phyloP scores from a whole-genome alignment of 1,140 invertebrate species.

The Brachionus sp. region DNA sequence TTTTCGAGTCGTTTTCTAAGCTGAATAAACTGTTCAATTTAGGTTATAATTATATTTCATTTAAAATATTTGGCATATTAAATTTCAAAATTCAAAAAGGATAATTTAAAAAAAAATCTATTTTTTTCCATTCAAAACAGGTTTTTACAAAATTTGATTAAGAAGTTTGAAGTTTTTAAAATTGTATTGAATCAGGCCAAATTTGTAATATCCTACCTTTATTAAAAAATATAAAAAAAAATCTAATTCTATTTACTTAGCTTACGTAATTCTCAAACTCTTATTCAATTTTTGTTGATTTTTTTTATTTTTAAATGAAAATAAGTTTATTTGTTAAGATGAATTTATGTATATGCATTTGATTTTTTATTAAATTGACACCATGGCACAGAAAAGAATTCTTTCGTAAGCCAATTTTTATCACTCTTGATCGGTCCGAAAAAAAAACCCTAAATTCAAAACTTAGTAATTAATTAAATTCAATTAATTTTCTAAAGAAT shows the following conservation, averaged over 20 bases:
- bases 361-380: not conserved
- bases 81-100: not conserved
- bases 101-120: not conserved
- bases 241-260: not conserved
- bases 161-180: not conserved
- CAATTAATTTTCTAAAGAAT: not conserved
- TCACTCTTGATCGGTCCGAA: not conserved
- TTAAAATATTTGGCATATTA: not conserved
- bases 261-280: not conserved
- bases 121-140: not conserved
- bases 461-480: not conserved
- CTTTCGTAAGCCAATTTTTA: not conserved
- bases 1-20: not conserved
- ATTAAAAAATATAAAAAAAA: not conserved
- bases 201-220: not conserved
- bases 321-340: not conserved
- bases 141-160: not conserved
- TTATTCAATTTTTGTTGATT: slow-evolving; percentile 5
- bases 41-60: not conserved
- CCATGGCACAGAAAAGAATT: not conserved
- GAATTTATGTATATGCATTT: not conserved
- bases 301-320: not conserved
- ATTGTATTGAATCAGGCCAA: not conserved
- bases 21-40: not conserved
- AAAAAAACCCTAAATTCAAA: not conserved